phyloP scores from a whole-genome alignment of 1,140 invertebrate genomes.

The Drosophila nebulosa region DNA sequence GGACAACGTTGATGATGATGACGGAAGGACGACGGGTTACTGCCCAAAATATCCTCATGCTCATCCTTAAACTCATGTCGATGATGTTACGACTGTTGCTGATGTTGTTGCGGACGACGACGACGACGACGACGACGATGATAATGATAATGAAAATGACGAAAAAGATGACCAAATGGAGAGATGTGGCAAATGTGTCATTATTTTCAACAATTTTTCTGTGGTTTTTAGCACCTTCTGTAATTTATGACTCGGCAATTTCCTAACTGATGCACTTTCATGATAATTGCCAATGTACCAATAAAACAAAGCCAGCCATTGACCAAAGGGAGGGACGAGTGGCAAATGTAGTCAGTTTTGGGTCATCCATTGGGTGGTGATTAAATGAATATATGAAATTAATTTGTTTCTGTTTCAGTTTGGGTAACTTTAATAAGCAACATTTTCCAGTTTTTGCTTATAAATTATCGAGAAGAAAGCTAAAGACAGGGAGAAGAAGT shows the following conservation, averaged over 20 bases:
- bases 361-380: not conserved
- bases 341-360: not conserved
- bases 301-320: not conserved
- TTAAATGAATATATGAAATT: not conserved
- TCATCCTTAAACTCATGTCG: not conserved
- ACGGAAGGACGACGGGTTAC: conserved; percentile 21
- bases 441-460: too few relatives aligned
- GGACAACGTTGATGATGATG: conserved; percentile 40
- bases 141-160: too few relatives aligned
- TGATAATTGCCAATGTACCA: conserved; percentile 19
- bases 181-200: conserved; percentile 47
- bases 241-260: conserved; percentile 56
- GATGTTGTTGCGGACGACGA: not conserved
- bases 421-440: not conserved
- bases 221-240: conserved; percentile 60
- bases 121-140: too few relatives aligned
- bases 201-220: conserved; percentile 51
- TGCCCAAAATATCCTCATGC: not conserved
- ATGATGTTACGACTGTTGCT: not conserved
- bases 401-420: not conserved
- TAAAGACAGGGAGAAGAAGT: too few relatives aligned
- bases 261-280: conserved; percentile 34
- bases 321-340: not conserved
- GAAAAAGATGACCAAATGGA: conserved; percentile 6
- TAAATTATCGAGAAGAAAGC: too few relatives aligned